Evolutionary conservation across 2,113 vertebrate genomes (phyloP).

Genomic region (Phalacrocorax brasilianus): DNA sequence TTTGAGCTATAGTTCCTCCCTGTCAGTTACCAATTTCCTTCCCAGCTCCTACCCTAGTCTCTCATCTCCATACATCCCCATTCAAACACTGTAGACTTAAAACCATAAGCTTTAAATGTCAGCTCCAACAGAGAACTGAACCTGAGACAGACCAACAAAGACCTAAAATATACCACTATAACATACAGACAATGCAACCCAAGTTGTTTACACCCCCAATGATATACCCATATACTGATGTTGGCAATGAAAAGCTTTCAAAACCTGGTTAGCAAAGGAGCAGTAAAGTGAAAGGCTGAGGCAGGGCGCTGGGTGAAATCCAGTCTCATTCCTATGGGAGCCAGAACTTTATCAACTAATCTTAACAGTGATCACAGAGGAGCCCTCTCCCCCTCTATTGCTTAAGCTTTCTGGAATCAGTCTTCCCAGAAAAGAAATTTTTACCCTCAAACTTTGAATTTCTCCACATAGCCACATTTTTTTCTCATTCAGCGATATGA

Average conservation of each 20-base stretch:
- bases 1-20: neutral
- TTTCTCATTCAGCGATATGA: neutral
- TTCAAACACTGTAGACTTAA: neutral
- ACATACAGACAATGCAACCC: neutral
- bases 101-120: neutral
- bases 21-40: neutral
- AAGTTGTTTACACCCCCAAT: neutral
- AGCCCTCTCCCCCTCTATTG: neutral
- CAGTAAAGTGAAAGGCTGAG: neutral
- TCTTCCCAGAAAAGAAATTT: conserved; percentile 17
- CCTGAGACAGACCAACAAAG: neutral
- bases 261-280: neutral
- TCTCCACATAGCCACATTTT: neutral
- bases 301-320: neutral
- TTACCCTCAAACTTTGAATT: neutral
- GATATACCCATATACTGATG: neutral
- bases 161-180: neutral
- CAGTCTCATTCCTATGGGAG: neutral
- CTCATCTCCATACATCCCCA: neutral
- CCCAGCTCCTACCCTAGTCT: neutral
- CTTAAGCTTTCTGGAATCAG: conserved; percentile 1
- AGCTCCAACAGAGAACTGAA: neutral
- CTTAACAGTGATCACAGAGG: neutral
- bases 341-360: neutral
- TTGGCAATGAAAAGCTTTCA: neutral